These are phyloP conservation scores for Corythoichthys haematopterus DNA, from an alignment of 2,113 vertebrate species.

Conservation along the genomic window DNA sequence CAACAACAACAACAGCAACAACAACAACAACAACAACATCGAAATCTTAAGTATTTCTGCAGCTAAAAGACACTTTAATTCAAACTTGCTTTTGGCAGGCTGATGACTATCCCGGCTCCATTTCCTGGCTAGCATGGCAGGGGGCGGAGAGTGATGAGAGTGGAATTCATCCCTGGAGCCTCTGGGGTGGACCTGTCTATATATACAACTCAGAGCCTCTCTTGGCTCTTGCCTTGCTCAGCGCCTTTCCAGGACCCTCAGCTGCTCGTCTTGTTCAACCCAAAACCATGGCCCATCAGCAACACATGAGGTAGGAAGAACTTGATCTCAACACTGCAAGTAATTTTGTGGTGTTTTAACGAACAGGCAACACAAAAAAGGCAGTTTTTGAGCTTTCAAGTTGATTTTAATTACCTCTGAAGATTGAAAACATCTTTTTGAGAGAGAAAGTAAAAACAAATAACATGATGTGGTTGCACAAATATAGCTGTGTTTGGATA, in stretches of 20 bases:
- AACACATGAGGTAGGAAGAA: slow-evolving; percentile 74
- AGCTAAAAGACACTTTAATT: slow-evolving; percentile 1
- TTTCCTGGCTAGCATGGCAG: slow-evolving; percentile 30
- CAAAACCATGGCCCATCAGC: slow-evolving; percentile 73
- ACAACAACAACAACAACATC: no score
- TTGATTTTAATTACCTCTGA: not conserved
- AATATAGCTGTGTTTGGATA: no score
- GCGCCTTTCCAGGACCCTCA: slow-evolving; percentile 49
- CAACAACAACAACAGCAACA: no score
- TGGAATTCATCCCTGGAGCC: slow-evolving; percentile 16
- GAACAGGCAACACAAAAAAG: not conserved
- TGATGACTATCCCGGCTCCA: slow-evolving; percentile 10
- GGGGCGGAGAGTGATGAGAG: slow-evolving; percentile 38
- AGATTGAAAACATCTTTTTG: no score
- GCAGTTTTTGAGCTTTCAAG: not conserved
- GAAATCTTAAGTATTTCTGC: not conserved
- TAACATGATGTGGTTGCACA: no score
- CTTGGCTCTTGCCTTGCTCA: slow-evolving; percentile 45
- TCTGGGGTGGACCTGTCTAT: slow-evolving; percentile 33
- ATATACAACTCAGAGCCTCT: slow-evolving; percentile 44
- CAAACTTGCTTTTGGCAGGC: slow-evolving; percentile 13
- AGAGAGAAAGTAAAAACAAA: no score
- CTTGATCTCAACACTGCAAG: not conserved
- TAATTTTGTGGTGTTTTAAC: not conserved
- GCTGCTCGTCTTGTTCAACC: slow-evolving; percentile 48